phyloP scores from a whole-genome alignment of 2,888 invertebrate genomes.

The Drosophila mettleri region DNA sequence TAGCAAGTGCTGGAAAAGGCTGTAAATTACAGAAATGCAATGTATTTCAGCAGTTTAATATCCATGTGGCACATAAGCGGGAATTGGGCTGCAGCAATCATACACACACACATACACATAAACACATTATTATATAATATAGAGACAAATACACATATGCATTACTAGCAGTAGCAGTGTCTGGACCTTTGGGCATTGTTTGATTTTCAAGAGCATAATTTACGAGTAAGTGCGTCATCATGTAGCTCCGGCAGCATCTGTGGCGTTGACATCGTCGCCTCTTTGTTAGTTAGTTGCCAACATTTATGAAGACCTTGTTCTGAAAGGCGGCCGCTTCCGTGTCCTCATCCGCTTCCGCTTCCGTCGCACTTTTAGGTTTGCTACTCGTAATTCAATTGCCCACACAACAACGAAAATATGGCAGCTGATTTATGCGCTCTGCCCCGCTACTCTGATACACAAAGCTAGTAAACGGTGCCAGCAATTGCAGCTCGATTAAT shows the following conservation, averaged over 20 bases:
- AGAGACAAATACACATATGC: background rate
- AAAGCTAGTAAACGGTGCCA: constrained; percentile 40
- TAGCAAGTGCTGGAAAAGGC: constrained; percentile 10
- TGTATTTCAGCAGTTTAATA: background rate
- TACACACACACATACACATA: background rate
- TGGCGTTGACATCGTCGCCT: constrained; percentile 18
- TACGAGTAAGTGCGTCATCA: constrained; percentile 26
- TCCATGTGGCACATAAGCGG: background rate
- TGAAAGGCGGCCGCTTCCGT: constrained; percentile 49
- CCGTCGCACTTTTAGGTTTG: constrained; percentile 62
- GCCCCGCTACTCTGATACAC: constrained; percentile 29
- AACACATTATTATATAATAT: background rate
- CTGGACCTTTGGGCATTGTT: constrained; percentile 24
- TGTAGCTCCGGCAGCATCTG: constrained; percentile 38
- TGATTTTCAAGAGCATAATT: constrained; percentile 58
- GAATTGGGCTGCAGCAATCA: background rate
- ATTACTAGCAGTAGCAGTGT: constrained; percentile 4
- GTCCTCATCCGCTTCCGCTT: constrained; percentile 2
- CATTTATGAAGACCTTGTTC: constrained; percentile 59
- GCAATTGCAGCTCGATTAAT: constrained; percentile 25
- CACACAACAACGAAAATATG: constrained; percentile 49
- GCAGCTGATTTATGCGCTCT: constrained; percentile 50
- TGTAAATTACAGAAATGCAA: constrained; percentile 1
- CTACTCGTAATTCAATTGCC: constrained; percentile 75
- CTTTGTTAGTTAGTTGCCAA: constrained; percentile 45